These are phyloP conservation scores for Melieria crassipennis DNA, from an alignment of 2,888 invertebrate genomes.

Conservation along the genomic window DNA sequence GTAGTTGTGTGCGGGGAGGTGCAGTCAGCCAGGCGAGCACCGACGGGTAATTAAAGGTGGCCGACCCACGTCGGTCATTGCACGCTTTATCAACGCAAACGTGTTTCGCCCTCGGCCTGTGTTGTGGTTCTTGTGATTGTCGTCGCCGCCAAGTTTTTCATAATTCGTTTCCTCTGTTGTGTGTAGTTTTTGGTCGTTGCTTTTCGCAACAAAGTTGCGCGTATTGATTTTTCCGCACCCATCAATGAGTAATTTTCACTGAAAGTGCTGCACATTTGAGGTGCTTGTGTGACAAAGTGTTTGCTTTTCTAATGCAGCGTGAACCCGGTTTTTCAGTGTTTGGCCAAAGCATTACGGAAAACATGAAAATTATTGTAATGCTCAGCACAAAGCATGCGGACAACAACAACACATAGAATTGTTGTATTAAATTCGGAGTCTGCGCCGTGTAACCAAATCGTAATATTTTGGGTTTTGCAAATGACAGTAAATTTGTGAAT, in stretches of 20 bases:
- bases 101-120: neutral
- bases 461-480: too few relatives aligned
- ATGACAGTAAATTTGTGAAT: too few relatives aligned
- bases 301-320: too few relatives aligned
- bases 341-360: too few relatives aligned
- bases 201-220: neutral
- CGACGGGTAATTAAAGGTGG: conserved; percentile 25
- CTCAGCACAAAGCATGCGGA: too few relatives aligned
- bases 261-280: conserved; percentile 13
- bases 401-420: too few relatives aligned
- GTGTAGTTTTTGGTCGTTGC: neutral
- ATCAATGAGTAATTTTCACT: neutral
- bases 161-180: conserved; percentile 2
- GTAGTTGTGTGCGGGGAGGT: neutral
- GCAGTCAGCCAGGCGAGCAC: neutral
- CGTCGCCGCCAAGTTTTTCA: conserved; percentile 12
- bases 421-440: too few relatives aligned
- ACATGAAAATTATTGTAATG: too few relatives aligned
- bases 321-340: too few relatives aligned
- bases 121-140: conserved; percentile 14
- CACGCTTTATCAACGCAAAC: too few relatives aligned
- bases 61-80: conserved; percentile 7
- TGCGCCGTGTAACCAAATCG: too few relatives aligned
- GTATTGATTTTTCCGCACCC: conserved; percentile 26
- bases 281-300: too few relatives aligned